Evolutionary conservation across 2,113 vertebrate species (phyloP).

Genomic region (Halichoerus grypus): DNA sequence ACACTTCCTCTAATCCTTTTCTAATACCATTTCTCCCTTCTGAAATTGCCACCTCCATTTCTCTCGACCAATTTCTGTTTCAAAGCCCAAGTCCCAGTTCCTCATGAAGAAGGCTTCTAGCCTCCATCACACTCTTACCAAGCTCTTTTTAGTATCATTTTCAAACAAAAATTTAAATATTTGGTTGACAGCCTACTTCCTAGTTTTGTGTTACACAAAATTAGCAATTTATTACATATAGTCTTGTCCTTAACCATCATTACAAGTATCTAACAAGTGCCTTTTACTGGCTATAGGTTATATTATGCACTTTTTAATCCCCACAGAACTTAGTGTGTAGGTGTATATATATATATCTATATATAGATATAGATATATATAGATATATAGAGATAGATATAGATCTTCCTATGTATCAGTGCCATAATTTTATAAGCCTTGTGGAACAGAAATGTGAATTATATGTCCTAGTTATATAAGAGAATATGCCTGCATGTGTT

Average conservation of each 20-base stretch:
- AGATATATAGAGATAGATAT: background rate
- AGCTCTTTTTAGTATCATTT: background rate
- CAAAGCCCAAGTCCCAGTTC: background rate
- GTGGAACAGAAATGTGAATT: background rate
- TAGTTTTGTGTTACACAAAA: background rate
- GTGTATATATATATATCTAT: background rate
- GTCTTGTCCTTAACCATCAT: background rate
- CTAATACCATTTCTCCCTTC: background rate
- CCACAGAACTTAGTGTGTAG: background rate
- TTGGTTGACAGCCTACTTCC: background rate
- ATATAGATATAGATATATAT: background rate
- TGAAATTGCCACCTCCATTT: background rate
- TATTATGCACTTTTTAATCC: background rate
- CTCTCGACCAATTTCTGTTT: background rate
- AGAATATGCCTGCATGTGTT: background rate
- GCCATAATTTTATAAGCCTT: background rate
- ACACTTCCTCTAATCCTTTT: background rate
- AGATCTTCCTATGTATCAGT: background rate
- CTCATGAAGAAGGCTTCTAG: background rate
- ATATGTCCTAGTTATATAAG: slow-evolving; percentile 18
- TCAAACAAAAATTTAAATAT: background rate
- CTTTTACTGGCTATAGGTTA: background rate
- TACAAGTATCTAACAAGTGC: background rate
- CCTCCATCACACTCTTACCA: background rate
- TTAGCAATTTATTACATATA: background rate